Evolutionary conservation across 2,888 invertebrate species (phyloP).

Genomic region (Leucophenga maculata): DNA sequence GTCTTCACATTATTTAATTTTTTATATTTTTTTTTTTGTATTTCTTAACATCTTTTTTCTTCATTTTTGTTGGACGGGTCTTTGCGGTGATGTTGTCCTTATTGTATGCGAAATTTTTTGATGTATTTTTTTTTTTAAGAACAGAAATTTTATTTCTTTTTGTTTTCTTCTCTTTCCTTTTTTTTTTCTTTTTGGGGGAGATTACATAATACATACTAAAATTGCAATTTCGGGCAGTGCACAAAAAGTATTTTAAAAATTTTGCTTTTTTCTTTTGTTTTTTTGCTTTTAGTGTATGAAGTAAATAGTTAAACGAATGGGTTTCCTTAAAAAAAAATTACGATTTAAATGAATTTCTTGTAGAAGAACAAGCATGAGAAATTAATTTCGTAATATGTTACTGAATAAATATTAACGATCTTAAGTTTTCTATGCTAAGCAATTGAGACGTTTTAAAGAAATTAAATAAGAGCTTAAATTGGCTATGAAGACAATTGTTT

Average conservation of each 20-base stretch:
- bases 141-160: slow-evolving; percentile 25
- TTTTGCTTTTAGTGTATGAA: slow-evolving; percentile 22
- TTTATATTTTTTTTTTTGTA: slow-evolving; percentile 36
- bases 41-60: slow-evolving; percentile 27
- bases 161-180: slow-evolving; percentile 40
- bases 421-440: no score
- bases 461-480: no score
- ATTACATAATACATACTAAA: background rate
- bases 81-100: slow-evolving; percentile 65
- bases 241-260: slow-evolving; percentile 3
- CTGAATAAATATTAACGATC: no score
- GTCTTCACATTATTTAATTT: slow-evolving; percentile 6
- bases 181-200: slow-evolving; percentile 20
- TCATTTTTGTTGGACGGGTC: slow-evolving; percentile 63
- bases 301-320: no score
- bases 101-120: slow-evolving; percentile 1
- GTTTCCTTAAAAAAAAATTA: no score
- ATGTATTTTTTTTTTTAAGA: background rate
- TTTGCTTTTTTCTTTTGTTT: background rate
- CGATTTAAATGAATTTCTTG: no score
- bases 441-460: no score
- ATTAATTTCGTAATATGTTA: no score
- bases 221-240: background rate
- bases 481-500: no score
- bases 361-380: no score